phyloP scores from a whole-genome alignment of 2,113 vertebrate genomes.

The Eonycteris spelaea region DNA sequence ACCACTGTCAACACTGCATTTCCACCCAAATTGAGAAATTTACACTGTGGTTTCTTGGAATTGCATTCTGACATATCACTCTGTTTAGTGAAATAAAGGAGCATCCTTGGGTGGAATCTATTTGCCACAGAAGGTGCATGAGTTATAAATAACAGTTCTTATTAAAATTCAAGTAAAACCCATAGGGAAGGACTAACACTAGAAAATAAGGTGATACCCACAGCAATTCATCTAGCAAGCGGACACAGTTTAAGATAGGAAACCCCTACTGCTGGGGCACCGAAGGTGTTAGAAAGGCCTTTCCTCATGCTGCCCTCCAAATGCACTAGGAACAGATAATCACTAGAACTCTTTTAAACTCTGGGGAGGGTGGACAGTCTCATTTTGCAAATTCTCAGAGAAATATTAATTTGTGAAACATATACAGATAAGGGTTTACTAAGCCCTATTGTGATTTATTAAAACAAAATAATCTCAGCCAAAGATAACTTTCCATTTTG shows the following conservation, averaged over 20 bases:
- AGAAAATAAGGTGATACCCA: neutral
- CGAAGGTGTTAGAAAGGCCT: neutral
- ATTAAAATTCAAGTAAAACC: constrained; percentile 3
- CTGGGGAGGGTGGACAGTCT: neutral
- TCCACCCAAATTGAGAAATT: neutral
- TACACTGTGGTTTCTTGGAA: neutral
- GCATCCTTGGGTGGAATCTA: neutral
- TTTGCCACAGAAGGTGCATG: neutral
- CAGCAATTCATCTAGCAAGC: neutral
- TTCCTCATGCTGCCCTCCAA: neutral
- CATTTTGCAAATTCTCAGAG: neutral
- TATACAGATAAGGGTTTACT: neutral
- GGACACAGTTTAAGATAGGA: neutral
- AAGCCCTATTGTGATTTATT: neutral
- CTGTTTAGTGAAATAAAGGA: neutral
- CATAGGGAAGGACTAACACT: neutral
- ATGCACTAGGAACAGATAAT: neutral
- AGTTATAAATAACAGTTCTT: neutral
- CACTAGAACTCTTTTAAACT: neutral
- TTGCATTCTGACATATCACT: neutral
- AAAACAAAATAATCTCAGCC: neutral
- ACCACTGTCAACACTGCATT: neutral
- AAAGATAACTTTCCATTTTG: neutral
- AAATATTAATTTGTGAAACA: neutral
- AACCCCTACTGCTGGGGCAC: neutral